Percentiles rank a stretch among this genome's conserved stretches.
Evolutionary conservation across 2,888 invertebrate genomes (phyloP).

Genomic region (Drosophila birchii): DNA sequence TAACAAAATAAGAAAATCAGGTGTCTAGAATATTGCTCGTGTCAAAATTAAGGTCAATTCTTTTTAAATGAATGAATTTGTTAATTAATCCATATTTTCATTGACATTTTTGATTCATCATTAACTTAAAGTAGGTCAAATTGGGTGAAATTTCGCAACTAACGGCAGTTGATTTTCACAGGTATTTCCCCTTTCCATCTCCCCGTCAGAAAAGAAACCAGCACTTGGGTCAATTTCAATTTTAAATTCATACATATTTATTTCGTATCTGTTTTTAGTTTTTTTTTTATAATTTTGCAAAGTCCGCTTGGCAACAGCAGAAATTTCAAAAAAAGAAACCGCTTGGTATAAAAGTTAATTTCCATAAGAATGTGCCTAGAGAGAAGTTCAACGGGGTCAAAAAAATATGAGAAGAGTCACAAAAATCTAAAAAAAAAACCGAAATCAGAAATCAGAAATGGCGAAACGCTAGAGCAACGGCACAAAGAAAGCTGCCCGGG

Average conservation of each 20-base stretch:
- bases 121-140: constrained; percentile 15
- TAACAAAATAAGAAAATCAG: not conserved
- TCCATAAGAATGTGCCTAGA: constrained; percentile 29
- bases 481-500: constrained; percentile 32
- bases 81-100: not conserved
- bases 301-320: constrained; percentile 31
- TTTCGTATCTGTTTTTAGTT: not conserved
- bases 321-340: constrained; percentile 29
- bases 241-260: constrained; percentile 14
- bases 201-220: constrained; percentile 6
- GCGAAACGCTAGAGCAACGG: constrained; percentile 18
- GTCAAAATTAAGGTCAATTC: constrained; percentile 1
- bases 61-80: not conserved
- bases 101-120: not conserved
- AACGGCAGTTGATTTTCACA: not conserved
- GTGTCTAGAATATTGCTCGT: not conserved
- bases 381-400: constrained; percentile 35
- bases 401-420: constrained; percentile 50
- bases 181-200: not conserved
- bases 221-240: constrained; percentile 20
- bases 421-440: constrained; percentile 1
- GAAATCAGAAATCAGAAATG: not conserved
- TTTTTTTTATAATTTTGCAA: not conserved
- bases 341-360: constrained; percentile 7
- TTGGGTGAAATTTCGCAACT: constrained; percentile 1